phyloP scores from a whole-genome alignment of 1,140 invertebrate genomes.

The Adelges cooleyi region DNA sequence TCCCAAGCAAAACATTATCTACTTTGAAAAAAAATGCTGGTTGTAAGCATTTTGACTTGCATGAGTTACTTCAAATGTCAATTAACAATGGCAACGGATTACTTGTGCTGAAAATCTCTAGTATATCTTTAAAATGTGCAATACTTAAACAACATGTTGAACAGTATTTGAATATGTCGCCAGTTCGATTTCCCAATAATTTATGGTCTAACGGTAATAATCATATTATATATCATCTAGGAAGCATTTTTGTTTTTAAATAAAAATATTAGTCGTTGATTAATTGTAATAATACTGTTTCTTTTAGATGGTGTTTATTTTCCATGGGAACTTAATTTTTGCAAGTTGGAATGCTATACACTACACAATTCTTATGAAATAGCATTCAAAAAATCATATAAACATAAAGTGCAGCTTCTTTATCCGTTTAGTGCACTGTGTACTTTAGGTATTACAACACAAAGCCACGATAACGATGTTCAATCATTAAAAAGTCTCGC shows the following conservation, averaged over 20 bases:
- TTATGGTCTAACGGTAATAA: background rate
- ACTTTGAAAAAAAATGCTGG: background rate
- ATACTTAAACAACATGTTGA: constrained; percentile 5
- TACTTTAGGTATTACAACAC: constrained; percentile 17
- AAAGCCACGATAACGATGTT: background rate
- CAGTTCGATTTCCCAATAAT: background rate
- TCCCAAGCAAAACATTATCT: constrained; percentile 25
- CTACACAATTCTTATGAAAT: constrained; percentile 5
- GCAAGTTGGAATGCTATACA: constrained; percentile 13
- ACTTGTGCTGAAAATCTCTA: constrained; percentile 1
- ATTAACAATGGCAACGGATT: constrained; percentile 3
- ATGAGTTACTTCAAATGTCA: background rate
- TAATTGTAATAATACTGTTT: background rate
- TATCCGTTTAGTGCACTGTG: constrained; percentile 20
- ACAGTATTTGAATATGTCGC: constrained; percentile 17
- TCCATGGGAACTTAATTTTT: constrained; percentile 16
- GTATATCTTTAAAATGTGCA: constrained; percentile 18
- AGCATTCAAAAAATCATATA: constrained; percentile 1
- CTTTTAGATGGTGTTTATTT: constrained; percentile 16
- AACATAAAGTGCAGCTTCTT: constrained; percentile 13
- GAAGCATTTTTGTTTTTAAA: too few species aligned
- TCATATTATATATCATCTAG: too few species aligned
- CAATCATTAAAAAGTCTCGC: constrained; percentile 18
- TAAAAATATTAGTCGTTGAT: too few species aligned
- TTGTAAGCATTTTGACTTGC: background rate